Base-by-base conservation (phyloP, 1,140 invertebrate species). In the Brachionus koreanus region DNA sequence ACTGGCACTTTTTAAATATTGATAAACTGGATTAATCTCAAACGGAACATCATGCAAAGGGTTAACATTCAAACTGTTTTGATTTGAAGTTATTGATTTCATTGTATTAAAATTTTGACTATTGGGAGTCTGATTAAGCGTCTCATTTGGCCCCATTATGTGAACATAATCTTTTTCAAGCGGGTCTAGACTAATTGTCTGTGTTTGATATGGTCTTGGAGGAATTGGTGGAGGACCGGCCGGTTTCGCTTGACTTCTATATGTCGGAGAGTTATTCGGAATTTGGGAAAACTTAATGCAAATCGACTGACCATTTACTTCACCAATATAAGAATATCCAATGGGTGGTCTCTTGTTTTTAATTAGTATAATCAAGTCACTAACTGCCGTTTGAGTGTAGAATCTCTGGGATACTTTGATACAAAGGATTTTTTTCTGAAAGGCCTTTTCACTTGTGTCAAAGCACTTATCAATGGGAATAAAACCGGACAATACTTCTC, bases 301-400 rank as follows among this genome's bases (percentile, higher is more conserved):
- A 13, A 79, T 79, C 42, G 76, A 79, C n/a, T 79, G 76, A 42
- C 49, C 19, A 65, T 79, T 79, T 13, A 79, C 57, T 42, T 79
- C 76, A 39, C 76, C 76, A 42, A 79, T 79, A 16, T 79, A 79
- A 57, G 61, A 57, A 35, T 79, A 79, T 39, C 76, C 76, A 42
- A 2, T 39, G 3, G 76, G 76, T 33, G 76, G 35, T 19, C 76
- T 49, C 19, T 65, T 57, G 23, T 35, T 79, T 65, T 61, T 79
- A 25, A 79, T 37, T 25, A 79, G 43, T 37, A 79, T 63, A 37
- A 79, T 79, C 5, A 79, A 35, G 33, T 79, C 76, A 16, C 76
- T 79, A 57, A 79, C 76, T 6, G 76, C 76, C 43, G 61, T 79
- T 61, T 7, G 61, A 42, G 49, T 79, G 25, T 29, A 79, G 35